Base-by-base conservation (phyloP, 1,140 invertebrate genomes). In the Zaprionus taronus region DNA sequence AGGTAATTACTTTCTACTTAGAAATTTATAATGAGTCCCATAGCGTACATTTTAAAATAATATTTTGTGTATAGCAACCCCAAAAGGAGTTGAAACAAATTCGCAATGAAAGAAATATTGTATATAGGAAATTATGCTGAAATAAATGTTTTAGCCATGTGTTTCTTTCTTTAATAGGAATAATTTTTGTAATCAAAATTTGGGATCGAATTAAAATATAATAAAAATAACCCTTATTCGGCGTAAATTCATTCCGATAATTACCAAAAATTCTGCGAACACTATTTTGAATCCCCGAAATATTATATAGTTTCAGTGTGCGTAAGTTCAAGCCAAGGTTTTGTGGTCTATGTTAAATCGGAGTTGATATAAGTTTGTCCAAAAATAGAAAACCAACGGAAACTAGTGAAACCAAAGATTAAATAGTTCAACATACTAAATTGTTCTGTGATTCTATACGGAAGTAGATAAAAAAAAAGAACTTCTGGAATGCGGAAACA, bases 401-500 rank as follows among this genome's bases (percentile, higher is more conserved):
- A 72, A 28, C 47, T 17, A 34, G 56, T 24, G 49, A 47, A 12
- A 62, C 47, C 28, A 24, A 26, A 61, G 53, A 31, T 71, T 64
- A 58, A 15, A 44, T 26, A 34, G 31, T 34, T 34, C 31, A 34
- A 11, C 31, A 34, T 57, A 70, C 62, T 31, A 51, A 17, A 24
- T 55, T 44, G 31, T 34, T 53, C 28, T 51, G 44, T 34, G 73
- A 60, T 72, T 75, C n/a, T 31, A 71, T 34, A 26, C 67, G 72
- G 72, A 75, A 76, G 51, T 58, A 15, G 41, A n/a, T 15, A 4
- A 38, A 31, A 69, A 69, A 58, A 15, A 15, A 14, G 4, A 55
- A 55, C 9, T 24, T 51, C 28, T 67, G 80, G 80, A 89, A 87
- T 89, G 84, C 84, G 84, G 84, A 87, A 87, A 76, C 65, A 72